Base-by-base conservation (phyloP, 2,113 vertebrate genomes). In the Colistium nudipinnis region DNA sequence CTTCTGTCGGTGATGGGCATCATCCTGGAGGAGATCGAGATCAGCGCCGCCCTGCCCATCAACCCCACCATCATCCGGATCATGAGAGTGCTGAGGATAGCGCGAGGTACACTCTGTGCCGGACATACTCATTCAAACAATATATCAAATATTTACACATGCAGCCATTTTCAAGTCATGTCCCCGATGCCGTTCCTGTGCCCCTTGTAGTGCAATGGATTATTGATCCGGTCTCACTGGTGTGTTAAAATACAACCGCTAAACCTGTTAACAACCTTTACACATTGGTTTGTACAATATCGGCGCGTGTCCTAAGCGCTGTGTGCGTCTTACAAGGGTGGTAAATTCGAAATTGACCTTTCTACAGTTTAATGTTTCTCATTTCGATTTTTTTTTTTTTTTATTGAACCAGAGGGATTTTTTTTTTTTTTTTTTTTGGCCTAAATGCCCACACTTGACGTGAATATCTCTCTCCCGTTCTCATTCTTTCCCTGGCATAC, bases 21-120 rank as follows among this genome's bases (percentile, higher is more conserved):
- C 90, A 99, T 92, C 0, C 33, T 99, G 90, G 97, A 99, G 87
- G 97, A 99, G 91, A 99, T 99, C 3, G 96, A 99, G 90, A 97
- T 98, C 83, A 99, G 96, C 0, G 94, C 97, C 0, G 96, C 97
- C 3, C 93, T 98, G 64, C 97, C 97, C 78, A 99, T 99, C 92
- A 99, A 98, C 85, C 97, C 97, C 60, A 99, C 97, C 38, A 99
- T 99, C 91, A 98, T 99, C 84, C 92, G 97, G 47, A 99, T 98
- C 89, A 99, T 98, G 97, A 94, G 97, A 54, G 97, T 99, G 6
- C 92, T 99, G 53, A 95, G 97, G 27, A 98, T 98, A 0, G 96
- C 97, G 27, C 92, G 97, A 70, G 97, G 97, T 98, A 87, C 16
- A 31, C 30, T 31, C 8, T 5, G 30, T 31, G 30, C 17, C 51